Base-by-base conservation (phyloP, 2,113 vertebrate genomes). In the Rhinopomastus cyanomelas region DNA sequence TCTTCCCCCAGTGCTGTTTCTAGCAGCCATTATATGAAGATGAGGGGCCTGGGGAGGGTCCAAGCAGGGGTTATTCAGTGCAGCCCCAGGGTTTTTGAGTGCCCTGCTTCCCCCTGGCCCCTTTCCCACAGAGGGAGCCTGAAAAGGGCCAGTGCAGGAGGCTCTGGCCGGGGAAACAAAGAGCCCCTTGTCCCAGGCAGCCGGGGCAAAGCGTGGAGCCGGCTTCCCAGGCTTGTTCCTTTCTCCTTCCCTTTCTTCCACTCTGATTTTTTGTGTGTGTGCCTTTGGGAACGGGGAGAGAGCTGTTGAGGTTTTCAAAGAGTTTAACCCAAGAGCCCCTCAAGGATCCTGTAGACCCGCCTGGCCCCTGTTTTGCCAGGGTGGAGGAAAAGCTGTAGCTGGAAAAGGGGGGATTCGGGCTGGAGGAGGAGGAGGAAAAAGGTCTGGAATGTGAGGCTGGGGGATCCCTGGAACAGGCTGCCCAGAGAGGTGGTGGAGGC, bases 161-260 rank as follows among this genome's bases (percentile, higher is more conserved):
- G 81, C 93, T 89, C 95, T 18, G 8, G 90, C 48, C 80, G 2
- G 56, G 34, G 29, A 72, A 66, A 97, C 97, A 97, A 97, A 96
- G 95, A 64, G 71, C 16, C 64, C 73, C 96, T 96, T 78, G 94
- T 94, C 89, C 71, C 72, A 62, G 56, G 66, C 87, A 56, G 57
- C 69, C 77, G 1, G 92, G 94, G 92, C 90, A 87, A 94, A 93
- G 85, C 49, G 62, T 90, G 56, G 87, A 78, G 59, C 88, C n/a
- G 9, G 62, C 66, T 96, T 96, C 91, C 93, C 91, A 80, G 39
- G 59, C 95, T 90, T 90, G 82, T 36, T 56, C 82, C 95, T 87
- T 94, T 82, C 93, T 93, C 85, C 92, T 86, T 75, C 87, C 76
- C 88, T 90, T 88, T 76, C 74, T 59, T 89, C 77, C 77, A 79